A percentile compares a stretch with the other conserved stretches of the same genome.
Evolutionary conservation across 2,113 vertebrate genomes (phyloP).

Genomic region (Dromiciops gliroides): DNA sequence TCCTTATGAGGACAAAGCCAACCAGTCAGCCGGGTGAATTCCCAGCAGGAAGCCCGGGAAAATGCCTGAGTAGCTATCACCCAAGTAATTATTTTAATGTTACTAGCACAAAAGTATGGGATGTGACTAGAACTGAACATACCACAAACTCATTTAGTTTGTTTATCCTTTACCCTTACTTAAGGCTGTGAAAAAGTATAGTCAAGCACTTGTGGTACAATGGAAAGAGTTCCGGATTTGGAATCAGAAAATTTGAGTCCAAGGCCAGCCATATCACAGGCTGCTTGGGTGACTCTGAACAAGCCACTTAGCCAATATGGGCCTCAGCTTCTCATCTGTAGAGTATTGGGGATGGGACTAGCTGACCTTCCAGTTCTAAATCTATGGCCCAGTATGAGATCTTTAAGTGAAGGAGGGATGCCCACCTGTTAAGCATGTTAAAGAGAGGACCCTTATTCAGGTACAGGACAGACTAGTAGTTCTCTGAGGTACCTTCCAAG

Average conservation of each 20-base stretch:
- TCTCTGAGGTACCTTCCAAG: neutral
- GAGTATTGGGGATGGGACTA: neutral
- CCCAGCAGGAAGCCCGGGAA: neutral
- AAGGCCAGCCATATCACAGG: neutral
- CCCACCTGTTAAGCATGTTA: neutral
- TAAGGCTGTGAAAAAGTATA: neutral
- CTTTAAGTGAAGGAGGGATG: neutral
- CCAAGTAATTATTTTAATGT: neutral
- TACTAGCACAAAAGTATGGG: neutral
- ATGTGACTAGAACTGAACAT: neutral
- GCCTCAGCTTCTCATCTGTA: neutral
- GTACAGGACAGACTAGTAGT: no score
- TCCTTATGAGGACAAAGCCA: neutral
- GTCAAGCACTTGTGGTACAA: neutral
- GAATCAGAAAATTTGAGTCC: neutral
- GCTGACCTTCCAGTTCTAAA: neutral
- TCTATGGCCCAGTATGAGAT: neutral
- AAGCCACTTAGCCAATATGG: neutral
- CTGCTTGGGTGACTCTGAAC: neutral
- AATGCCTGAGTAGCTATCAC: neutral
- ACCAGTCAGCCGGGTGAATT: neutral
- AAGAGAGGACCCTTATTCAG: neutral
- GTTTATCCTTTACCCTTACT: neutral
- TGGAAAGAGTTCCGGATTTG: neutral
- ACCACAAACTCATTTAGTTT: neutral